Base-by-base conservation (phyloP, 2,888 invertebrate species). In the Bellardia bayeri region DNA sequence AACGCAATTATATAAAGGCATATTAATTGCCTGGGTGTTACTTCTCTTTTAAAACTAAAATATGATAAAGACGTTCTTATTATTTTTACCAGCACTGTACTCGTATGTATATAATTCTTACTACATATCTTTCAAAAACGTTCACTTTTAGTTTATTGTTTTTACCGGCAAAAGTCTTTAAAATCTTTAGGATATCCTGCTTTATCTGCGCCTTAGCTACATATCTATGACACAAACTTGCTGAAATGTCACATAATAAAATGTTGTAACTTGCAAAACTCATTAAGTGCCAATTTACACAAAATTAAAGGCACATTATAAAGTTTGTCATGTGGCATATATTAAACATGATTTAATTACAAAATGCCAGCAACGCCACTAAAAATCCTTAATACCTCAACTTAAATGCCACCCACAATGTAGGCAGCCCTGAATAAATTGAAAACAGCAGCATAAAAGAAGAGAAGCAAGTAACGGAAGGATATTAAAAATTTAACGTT, bases 281-380 rank as follows among this genome's bases (percentile, higher is more conserved):
- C 79, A 82, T 85, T 87, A 85, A 82, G 79, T 74, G 58, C 40
- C 74, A 87, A 87, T 87, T 87, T 75, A 58, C 74, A 79, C 74
- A 74, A 81, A 79, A 87, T 85, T 87, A 79, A 85, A 75, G 66
- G 79, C 40, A 82, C 82, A 85, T 87, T 85, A 85, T 37, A 79
- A 87, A 85, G 79, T 85, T 85, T 30, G 51, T 33, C 58, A 37
- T 87, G 84, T 69, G 83, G 76, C 74, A 75, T 58, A 66, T 68
- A 85, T 74, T 74, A 80, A 80, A 74, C 16, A 66, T 63, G 61
- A 69, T 69, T 85, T 75, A 80, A 85, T 85, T 80, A 69, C 40
- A 63, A 64, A 63, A 82, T 61, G 5, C 72, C 68, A 69, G 42
- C 61, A 56, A 79, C n/a, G 14, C 7, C 40, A 74, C 66, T 11